Base-by-base conservation (phyloP, 2,113 vertebrate genomes). In the Tyto alba region DNA sequence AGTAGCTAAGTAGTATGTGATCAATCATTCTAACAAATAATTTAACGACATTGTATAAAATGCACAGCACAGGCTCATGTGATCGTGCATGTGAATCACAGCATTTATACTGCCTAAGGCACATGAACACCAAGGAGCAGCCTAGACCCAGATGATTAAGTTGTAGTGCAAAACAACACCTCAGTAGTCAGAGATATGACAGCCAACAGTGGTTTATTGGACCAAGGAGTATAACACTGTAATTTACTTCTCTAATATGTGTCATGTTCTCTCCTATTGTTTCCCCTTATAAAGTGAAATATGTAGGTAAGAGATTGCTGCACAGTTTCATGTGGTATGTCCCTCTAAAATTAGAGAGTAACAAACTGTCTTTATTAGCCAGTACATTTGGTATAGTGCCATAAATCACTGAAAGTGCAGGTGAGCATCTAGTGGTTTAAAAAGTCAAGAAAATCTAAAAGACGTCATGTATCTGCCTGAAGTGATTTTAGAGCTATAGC, bases 311-410 rank as follows among this genome's bases (percentile, higher is more conserved):
- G 94, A 97, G 92, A 95, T 93, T 88, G 92, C 84, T 82, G 79
- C 88, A 93, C 90, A 94, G 90, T 94, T 97, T 96, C 96, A 91
- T 55, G 92, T 96, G 96, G 89, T 98, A 96, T 82, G 62, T 88
- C 64, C 95, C 93, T 97, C 96, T 96, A 96, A 98, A 98, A 98
- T 98, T 97, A 98, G 93, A 98, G 93, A 87, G 91, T 94, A 98
- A 98, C 97, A 98, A 97, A 98, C 97, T 96, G 93, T 97, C 97
- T 97, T 98, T 98, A 97, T 97, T 97, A 97, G 96, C 87, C 94
- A 63, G 82, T 93, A 95, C 89, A 86, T 96, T 98, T 94, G 92
- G 93, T 97, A 87, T 50, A 96, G 71, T 60, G 68, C 76, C 89
- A 98, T 98, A 98, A 98, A 98, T 98, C 97, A 98, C 77, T 88